Percentiles rank a stretch among this genome's conserved stretches.
phyloP scores from a whole-genome alignment of 2,113 vertebrate species.

The Apteryx mantelli region DNA sequence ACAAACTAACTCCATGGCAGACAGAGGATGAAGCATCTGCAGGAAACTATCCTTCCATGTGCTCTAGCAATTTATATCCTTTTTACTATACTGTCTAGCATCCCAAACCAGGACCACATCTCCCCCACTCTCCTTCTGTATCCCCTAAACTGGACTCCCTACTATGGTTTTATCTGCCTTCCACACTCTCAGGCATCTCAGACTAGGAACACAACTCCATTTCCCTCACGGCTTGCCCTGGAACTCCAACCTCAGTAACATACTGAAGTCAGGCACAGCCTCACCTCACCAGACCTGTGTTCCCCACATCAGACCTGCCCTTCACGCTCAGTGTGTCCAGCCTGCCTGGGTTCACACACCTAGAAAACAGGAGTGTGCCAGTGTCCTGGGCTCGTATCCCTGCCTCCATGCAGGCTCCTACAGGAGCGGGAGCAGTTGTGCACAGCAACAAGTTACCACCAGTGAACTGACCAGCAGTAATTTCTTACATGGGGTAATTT shows the following conservation, averaged over 20 bases:
- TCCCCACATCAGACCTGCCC: too few relatives aligned
- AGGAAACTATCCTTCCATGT: not conserved
- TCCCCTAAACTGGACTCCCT: not conserved
- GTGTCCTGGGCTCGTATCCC: not conserved
- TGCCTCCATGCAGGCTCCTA: not conserved
- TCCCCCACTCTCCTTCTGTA: not conserved
- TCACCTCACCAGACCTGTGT: too few relatives aligned
- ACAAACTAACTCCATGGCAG: constrained; percentile 18
- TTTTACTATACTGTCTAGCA: rapidly evolving
- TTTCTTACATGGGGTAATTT: rapidly evolving
- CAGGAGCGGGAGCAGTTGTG: not conserved
- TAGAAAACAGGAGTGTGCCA: rapidly evolving
- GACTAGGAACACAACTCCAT: too few relatives aligned
- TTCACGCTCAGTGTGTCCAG: not conserved
- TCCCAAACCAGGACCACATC: not conserved
- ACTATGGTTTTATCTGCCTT: not conserved
- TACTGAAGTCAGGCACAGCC: too few relatives aligned
- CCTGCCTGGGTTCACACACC: too few relatives aligned
- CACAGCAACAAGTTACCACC: not conserved
- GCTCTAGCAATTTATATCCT: not conserved
- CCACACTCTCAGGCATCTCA: too few relatives aligned
- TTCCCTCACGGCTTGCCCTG: too few relatives aligned
- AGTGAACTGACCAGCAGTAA: not conserved
- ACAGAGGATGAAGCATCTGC: not conserved
- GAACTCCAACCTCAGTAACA: too few relatives aligned